Percentiles rank a stretch among this genome's conserved stretches.
Evolutionary conservation across 2,888 invertebrate species (phyloP).

Genomic region (Fragum fragum): DNA sequence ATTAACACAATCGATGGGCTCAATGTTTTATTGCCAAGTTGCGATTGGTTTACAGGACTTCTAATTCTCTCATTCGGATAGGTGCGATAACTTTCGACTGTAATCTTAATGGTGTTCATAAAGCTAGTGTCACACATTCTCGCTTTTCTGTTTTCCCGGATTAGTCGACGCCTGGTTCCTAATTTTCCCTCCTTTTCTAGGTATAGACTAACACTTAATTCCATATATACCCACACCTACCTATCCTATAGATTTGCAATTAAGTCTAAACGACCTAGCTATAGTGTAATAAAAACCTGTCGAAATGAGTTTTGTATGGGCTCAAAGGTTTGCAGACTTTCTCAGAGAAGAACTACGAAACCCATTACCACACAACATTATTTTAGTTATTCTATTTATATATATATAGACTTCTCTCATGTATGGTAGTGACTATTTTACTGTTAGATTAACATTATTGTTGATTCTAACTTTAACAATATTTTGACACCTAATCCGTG

Average conservation of each 20-base stretch:
- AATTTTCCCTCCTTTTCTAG: slow-evolving; percentile 10
- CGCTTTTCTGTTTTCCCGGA: slow-evolving; percentile 8
- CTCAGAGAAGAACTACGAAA: no score
- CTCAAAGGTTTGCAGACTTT: background rate
- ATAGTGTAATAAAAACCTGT: background rate
- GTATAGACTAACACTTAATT: slow-evolving; percentile 12
- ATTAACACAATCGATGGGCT: slow-evolving; percentile 24
- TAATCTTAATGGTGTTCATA: slow-evolving; percentile 21
- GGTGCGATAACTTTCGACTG: slow-evolving; percentile 24
- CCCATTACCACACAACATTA: no score
- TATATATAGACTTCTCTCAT: no score
- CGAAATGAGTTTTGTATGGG: background rate
- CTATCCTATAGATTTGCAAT: slow-evolving; percentile 17
- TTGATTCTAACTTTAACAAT: no score
- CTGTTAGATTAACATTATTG: no score
- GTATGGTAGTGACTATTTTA: no score
- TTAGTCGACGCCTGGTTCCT: slow-evolving; percentile 18
- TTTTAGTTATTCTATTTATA: no score
- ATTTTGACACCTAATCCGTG: no score
- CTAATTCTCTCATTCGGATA: slow-evolving; percentile 27
- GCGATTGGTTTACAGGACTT: slow-evolving; percentile 25
- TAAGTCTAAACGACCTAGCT: slow-evolving; percentile 1
- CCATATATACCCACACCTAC: slow-evolving; percentile 5
- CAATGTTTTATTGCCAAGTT: slow-evolving; percentile 18
- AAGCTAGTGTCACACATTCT: slow-evolving; percentile 16